Evolutionary conservation across 2,797 vertebrate genomes (phyloP).

Genomic region (Furcifer pardalis): DNA sequence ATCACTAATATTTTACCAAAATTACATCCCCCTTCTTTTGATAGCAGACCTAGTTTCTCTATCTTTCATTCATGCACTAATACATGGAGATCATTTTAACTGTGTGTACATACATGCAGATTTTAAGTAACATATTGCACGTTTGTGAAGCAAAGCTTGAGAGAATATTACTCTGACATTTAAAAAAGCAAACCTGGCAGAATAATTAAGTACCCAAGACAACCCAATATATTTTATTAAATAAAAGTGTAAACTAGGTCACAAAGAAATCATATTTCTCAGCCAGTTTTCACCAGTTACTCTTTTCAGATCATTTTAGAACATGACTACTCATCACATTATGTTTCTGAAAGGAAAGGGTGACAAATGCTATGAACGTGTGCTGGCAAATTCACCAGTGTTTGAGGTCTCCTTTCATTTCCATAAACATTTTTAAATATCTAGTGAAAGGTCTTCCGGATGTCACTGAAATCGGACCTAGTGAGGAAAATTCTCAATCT

Average conservation of each 20-base stretch:
- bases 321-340: neutral
- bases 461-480: constrained; percentile 47
- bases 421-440: constrained; percentile 29
- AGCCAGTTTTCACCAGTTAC: neutral
- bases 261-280: neutral
- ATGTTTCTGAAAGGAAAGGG: neutral
- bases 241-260: neutral
- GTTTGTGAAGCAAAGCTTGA: neutral
- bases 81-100: neutral
- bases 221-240: neutral
- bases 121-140: neutral
- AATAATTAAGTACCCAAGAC: neutral
- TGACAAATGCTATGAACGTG: neutral
- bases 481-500: constrained; percentile 9
- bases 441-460: constrained; percentile 28
- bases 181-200: neutral
- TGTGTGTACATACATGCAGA: neutral
- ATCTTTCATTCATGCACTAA: neutral
- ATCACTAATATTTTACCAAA: neutral
- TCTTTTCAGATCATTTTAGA: neutral
- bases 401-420: constrained; percentile 35
- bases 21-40: neutral
- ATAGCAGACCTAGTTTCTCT: neutral
- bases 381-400: neutral
- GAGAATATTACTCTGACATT: neutral